Evolutionary conservation across 2,113 vertebrate genomes (phyloP), one percentile per base, ranked within the genome.

Genomic region (Scopus umbretta): DNA sequence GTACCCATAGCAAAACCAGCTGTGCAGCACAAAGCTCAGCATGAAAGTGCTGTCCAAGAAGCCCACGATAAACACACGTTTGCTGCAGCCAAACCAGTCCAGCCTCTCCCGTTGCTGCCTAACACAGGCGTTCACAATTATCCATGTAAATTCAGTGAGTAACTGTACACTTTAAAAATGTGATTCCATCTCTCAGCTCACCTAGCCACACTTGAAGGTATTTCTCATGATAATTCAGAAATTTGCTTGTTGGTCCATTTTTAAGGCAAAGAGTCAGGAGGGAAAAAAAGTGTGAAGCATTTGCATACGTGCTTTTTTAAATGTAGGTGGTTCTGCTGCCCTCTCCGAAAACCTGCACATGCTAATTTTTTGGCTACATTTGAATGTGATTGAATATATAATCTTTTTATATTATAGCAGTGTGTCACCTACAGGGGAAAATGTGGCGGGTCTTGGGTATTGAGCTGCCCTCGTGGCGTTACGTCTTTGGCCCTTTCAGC

Each of bases 371-470:
- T 80, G 32, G 22, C 22, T 87, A 19, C 0, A 0, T 78, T 94
- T 67, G 80, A 91, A 66, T 62, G 19, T 29, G 61, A 47, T 36
- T 53, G 43, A 17, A 16, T n/a, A n/a, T n/a, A n/a, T n/a, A n/a
- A n/a, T n/a, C n/a, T n/a, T n/a, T n/a, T n/a, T n/a, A n/a, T n/a
- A n/a, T n/a, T n/a, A n/a, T n/a, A n/a, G 45, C 52, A 34, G 23
- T 11, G 0, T 1, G 1, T 74, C 42, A 50, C 45, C 49, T 63
- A 10, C 38, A 29, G 16, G 72, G 49, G 26, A 45, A 27, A 34
- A 40, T 1, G 0, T 13, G 45, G 45, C 11, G 49, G 32, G 49
- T 25, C 0, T 1, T 16, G 52, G 34, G 38, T 12, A 3, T 3
- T 18, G 22, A 65, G 73, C 65, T 30, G 8, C 68, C 3, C 22